These are phyloP conservation scores for Dasysyrphus albostriatus DNA, from an alignment of 2,888 invertebrate genomes.

Conservation along the genomic window DNA sequence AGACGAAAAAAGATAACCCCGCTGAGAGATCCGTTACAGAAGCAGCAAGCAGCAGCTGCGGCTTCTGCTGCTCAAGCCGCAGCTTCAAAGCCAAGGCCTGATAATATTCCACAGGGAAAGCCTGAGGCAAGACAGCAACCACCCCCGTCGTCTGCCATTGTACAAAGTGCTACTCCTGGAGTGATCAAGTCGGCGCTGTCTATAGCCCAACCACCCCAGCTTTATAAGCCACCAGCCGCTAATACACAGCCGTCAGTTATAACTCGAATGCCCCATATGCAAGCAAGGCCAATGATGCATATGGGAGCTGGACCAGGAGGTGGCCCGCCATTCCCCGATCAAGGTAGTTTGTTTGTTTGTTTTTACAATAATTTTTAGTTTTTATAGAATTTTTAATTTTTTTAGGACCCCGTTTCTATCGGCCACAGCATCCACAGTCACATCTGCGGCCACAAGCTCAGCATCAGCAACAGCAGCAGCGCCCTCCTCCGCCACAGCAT, in stretches of 20 bases:
- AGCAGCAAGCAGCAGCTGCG: slow-evolving; percentile 85
- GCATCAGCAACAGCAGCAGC: slow-evolving; percentile 69
- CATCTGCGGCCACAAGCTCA: slow-evolving; percentile 35
- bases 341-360: slow-evolving; percentile 74
- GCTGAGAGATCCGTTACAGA: slow-evolving; percentile 83
- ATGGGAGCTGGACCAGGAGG: slow-evolving; percentile 40
- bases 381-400: not conserved
- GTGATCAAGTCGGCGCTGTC: slow-evolving; percentile 77
- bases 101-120: slow-evolving; percentile 22
- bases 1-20: slow-evolving; percentile 84
- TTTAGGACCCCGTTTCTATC: slow-evolving; percentile 79
- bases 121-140: slow-evolving; percentile 15
- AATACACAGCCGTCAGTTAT: slow-evolving; percentile 86
- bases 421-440: slow-evolving; percentile 63
- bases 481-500: slow-evolving; percentile 20
- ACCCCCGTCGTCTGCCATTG: slow-evolving; percentile 26
- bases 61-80: slow-evolving; percentile 81
- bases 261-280: slow-evolving; percentile 86
- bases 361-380: not conserved
- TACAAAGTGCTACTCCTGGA: slow-evolving; percentile 56
- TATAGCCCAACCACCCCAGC: slow-evolving; percentile 84
- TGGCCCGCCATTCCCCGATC: slow-evolving; percentile 76
- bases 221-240: slow-evolving; percentile 83
- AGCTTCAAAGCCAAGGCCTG: slow-evolving; percentile 53
- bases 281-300: slow-evolving; percentile 76